Base-by-base conservation (phyloP, 2,113 vertebrate genomes). In the Pavo muticus region DNA sequence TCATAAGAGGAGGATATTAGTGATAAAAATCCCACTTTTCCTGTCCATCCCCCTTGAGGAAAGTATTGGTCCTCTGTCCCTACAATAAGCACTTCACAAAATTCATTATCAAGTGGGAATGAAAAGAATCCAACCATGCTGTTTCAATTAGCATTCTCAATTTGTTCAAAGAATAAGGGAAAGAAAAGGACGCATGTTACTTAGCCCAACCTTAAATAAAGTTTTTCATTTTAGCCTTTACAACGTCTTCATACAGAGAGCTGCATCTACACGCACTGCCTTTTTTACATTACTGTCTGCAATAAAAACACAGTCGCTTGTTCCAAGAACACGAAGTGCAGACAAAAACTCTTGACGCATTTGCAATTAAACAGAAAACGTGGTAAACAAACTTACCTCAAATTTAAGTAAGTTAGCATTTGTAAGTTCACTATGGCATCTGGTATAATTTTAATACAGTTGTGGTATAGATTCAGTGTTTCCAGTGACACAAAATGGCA, bases 401-500 rank as follows among this genome's bases (percentile, higher is more conserved):
- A 97, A 95, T 99, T 99, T 96, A 99, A 97, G 72, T 98, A 99
- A 20, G 99, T 99, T 84, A 99, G 98, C 52, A 98, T 98, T 97
- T 99, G 98, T 73, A 99, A 97, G 90, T 98, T 97, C 92, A 99
- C 95, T 95, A 99, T 97, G 84, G 97, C 97, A 95, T 99, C 99
- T 10, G 99, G 99, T 97, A 99, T 98, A 97, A 98, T 98, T 97
- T 98, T 98, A 97, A 99, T 99, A 95, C 99, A 99, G 94, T 99
- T 99, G 96, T 99, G 99, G 91, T 99, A 99, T 23, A 99, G 97
- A 95, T 99, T 99, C 82, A 99, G 98, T 35, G 97, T 98, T 98
- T 99, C 99, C 97, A 99, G 95, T 81, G 99, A 99, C 56, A 99
- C 98, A 76, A 99, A 98, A 77, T 99, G 98, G 93, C 98, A 98